These are phyloP conservation scores for Icerya purchasi DNA, from an alignment of 2,888 invertebrate species.

Conservation along the genomic window DNA sequence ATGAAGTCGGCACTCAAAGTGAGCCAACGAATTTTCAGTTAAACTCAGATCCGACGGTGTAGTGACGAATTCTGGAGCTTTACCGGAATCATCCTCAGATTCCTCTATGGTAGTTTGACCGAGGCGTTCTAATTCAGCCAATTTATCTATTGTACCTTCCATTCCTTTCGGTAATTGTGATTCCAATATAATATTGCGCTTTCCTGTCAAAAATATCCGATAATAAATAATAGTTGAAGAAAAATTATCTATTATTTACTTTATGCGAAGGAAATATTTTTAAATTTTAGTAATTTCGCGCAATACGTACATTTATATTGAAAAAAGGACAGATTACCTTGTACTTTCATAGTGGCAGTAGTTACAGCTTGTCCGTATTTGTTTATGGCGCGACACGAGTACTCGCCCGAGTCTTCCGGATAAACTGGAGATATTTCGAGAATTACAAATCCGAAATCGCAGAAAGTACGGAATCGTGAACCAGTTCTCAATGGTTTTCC, in stretches of 20 bases:
- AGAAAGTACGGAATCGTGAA: conserved; percentile 84
- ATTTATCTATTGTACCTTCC: conserved; percentile 83
- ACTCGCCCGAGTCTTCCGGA: conserved; percentile 86
- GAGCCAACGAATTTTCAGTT: conserved; percentile 69
- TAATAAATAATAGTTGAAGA: background rate
- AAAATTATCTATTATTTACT: background rate
- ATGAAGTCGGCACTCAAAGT: conserved; percentile 73
- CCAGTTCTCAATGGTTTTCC: conserved; percentile 72
- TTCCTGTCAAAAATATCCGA: conserved; percentile 28
- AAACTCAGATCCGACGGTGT: conserved; percentile 64
- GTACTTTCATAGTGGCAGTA: conserved; percentile 68
- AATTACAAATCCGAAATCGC: conserved; percentile 93
- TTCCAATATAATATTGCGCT: conserved; percentile 73
- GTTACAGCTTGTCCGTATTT: conserved; percentile 82
- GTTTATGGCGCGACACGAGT: conserved; percentile 67
- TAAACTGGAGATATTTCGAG: conserved; percentile 93
- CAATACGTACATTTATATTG: too few relatives aligned
- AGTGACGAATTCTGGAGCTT: conserved; percentile 75
- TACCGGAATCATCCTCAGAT: conserved; percentile 61
- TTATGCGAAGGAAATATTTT: too few relatives aligned
- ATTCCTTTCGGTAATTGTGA: conserved; percentile 80
- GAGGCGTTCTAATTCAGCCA: conserved; percentile 73
- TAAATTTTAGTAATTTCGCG: background rate
- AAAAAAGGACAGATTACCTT: too few relatives aligned
- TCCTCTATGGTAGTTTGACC: conserved; percentile 44